Percentiles rank a stretch among this genome's conserved stretches.
phyloP scores from a whole-genome alignment of 2,888 invertebrate species.

The Rhagonycha fulva region DNA sequence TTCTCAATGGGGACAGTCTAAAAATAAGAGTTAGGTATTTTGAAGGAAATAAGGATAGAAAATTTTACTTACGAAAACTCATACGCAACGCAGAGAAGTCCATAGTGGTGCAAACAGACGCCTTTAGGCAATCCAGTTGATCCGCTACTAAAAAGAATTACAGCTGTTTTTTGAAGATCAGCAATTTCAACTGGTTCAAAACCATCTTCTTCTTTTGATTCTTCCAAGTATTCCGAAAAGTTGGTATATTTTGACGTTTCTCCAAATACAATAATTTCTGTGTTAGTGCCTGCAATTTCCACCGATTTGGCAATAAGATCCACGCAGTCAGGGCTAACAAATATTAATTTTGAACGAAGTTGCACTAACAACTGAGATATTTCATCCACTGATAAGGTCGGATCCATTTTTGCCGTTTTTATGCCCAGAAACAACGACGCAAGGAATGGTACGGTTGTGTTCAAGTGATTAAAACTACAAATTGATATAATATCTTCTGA shows the following conservation, averaged over 20 bases:
- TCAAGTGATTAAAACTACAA: conserved; percentile 55
- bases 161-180: conserved; percentile 25
- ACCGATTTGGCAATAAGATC: conserved; percentile 30
- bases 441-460: conserved; percentile 55
- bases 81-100: neutral
- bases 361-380: conserved; percentile 43
- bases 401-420: conserved; percentile 40
- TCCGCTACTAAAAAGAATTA: conserved; percentile 39
- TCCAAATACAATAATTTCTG: conserved; percentile 44
- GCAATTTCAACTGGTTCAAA: conserved; percentile 27
- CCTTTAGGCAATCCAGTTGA: conserved; percentile 38
- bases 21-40: neutral
- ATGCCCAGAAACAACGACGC: conserved; percentile 37
- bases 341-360: conserved; percentile 40
- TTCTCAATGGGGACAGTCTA: neutral
- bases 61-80: neutral
- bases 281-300: conserved; percentile 32
- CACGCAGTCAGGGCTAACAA: conserved; percentile 41
- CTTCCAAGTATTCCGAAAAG: conserved; percentile 36
- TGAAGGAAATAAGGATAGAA: neutral
- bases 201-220: conserved; percentile 24
- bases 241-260: conserved; percentile 30
- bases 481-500: conserved; percentile 55
- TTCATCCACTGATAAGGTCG: conserved; percentile 38
- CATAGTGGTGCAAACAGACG: conserved; percentile 32